phyloP scores from a whole-genome alignment of 2,888 invertebrate species.

The Desoria tigrina region DNA sequence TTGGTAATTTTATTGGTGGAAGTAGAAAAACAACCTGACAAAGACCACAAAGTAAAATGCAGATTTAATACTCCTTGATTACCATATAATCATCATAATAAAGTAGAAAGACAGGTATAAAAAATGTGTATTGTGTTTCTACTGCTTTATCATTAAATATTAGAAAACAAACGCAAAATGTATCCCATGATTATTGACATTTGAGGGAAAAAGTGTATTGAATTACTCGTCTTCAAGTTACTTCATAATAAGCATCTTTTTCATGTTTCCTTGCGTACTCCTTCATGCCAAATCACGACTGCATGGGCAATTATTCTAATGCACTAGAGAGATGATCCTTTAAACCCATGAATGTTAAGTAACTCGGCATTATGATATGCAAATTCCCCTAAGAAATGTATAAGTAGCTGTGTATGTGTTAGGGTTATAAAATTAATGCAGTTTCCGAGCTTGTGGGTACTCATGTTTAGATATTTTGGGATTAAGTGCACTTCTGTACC shows the following conservation, averaged over 20 bases:
- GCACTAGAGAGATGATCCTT: conserved; percentile 5
- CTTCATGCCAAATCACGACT: conserved; percentile 13
- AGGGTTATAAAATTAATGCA: too few relatives aligned
- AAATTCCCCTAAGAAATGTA: too few relatives aligned
- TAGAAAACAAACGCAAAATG: conserved; percentile 11
- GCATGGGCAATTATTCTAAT: conserved; percentile 14
- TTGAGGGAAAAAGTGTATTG: background rate
- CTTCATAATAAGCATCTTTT: conserved; percentile 11
- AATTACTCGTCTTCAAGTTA: conserved; percentile 6
- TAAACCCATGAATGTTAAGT: background rate
- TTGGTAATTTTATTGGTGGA: too few relatives aligned
- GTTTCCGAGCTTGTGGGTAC: too few relatives aligned
- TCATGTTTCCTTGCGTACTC: background rate
- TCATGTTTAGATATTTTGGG: too few relatives aligned
- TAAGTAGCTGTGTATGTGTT: too few relatives aligned
- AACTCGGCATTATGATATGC: too few relatives aligned
- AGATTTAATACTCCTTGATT: conserved; percentile 4
- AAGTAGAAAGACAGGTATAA: too few relatives aligned
- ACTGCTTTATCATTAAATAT: conserved; percentile 3
- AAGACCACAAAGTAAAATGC: too few relatives aligned
- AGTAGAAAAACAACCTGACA: too few relatives aligned
- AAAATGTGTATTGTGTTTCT: too few relatives aligned
- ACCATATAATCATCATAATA: conserved; percentile 5
- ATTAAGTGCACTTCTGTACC: too few relatives aligned
- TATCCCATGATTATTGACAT: conserved; percentile 18